Percentiles rank a stretch among this genome's conserved stretches.
Conservation (phyloP, 2,113 vertebrate species). For the Callipepla squamata region DNA sequence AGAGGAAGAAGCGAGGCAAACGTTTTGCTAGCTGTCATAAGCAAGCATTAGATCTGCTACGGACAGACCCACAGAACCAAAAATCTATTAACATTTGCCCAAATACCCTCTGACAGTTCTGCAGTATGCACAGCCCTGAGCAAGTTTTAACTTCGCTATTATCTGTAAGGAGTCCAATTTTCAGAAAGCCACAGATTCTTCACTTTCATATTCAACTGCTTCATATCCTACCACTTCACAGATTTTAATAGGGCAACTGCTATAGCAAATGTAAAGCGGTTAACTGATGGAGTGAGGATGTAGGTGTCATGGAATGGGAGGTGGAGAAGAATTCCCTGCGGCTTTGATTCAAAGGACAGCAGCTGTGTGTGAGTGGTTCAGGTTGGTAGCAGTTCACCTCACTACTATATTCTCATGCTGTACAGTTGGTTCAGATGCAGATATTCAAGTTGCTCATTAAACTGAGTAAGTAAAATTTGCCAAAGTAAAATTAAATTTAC, state of each 20-base stretch:
- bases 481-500: background rate
- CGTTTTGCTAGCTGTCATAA: background rate
- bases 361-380: background rate
- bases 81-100: background rate
- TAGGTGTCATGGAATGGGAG: background rate
- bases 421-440: background rate
- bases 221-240: background rate
- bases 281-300: background rate
- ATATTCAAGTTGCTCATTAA: background rate
- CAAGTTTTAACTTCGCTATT: background rate
- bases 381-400: background rate
- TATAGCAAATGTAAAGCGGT: background rate
- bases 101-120: background rate
- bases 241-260: background rate
- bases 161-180: background rate
- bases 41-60: background rate
- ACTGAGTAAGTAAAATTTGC: background rate
- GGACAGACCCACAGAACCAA: background rate
- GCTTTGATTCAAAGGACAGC: background rate
- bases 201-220: background rate
- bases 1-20: background rate
- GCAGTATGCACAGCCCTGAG: background rate
- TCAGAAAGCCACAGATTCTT: background rate
- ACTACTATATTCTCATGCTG: background rate
- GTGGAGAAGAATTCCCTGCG: background rate